A percentile compares a stretch with the other conserved stretches of the same genome.
Conservation (phyloP, 2,888 invertebrate species). For the Idaea straminata region DNA sequence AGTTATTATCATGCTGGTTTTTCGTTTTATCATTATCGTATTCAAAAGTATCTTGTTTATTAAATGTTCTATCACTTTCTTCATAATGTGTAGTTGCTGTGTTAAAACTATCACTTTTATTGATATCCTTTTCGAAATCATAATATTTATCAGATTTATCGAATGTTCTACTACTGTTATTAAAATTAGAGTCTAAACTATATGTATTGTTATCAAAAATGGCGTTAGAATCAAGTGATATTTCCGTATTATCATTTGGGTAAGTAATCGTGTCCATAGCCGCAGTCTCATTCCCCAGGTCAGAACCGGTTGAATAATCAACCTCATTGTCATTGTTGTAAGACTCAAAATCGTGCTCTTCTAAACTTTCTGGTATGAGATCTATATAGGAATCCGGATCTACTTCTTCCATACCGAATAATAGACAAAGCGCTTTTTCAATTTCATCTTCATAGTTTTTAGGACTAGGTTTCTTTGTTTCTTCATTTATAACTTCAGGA, state of each 20-base stretch:
- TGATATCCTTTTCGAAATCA: not conserved
- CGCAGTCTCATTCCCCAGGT: not conserved
- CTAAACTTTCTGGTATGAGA: not conserved
- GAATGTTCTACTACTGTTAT: not conserved
- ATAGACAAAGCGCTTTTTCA: not conserved
- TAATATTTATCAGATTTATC: not conserved
- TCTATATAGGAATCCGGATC: not conserved
- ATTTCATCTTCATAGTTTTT: not conserved
- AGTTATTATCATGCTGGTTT: slow-evolving; percentile 6
- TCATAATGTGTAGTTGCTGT: not conserved
- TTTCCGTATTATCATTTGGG: not conserved
- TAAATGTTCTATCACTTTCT: not conserved
- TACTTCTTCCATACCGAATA: slow-evolving; percentile 1
- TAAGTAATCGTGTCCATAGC: not conserved
- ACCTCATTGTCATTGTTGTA: not conserved
- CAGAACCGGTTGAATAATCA: not conserved
- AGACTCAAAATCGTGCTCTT: not conserved
- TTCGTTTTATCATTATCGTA: not conserved
- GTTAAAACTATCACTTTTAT: not conserved
- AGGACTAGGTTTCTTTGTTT: not conserved
- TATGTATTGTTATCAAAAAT: not conserved
- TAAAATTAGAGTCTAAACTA: not conserved
- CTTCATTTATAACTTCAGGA: not conserved
- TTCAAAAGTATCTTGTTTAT: not conserved
- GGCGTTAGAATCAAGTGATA: not conserved